Evolutionary conservation across 2,113 vertebrate genomes (phyloP).

Genomic region (Mastomys coucha): DNA sequence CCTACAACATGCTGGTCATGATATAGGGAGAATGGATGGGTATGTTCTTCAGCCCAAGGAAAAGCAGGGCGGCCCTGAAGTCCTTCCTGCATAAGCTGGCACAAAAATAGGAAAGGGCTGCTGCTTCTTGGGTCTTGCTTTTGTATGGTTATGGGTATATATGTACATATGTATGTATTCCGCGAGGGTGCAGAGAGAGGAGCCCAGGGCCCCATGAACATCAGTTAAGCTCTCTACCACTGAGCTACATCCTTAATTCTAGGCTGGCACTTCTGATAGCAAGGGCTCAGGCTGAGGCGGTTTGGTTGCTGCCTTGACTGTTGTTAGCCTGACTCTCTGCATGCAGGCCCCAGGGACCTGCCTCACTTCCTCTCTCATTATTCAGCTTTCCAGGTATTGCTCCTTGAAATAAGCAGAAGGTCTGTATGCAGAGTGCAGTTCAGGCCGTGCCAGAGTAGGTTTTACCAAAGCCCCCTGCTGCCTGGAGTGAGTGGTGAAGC

Average conservation of each 20-base stretch:
- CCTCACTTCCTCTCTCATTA: conserved; percentile 45
- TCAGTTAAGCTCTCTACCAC: neutral
- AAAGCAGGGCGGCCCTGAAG: neutral
- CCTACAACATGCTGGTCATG: neutral
- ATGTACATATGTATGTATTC: neutral
- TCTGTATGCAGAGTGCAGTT: neutral
- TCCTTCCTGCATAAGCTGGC: fast-evolving
- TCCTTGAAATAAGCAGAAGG: neutral
- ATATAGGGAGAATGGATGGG: neutral
- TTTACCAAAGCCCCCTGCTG: neutral
- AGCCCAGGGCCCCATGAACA: neutral
- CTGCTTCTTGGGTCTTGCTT: neutral
- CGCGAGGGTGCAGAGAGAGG: neutral
- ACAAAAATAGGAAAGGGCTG: neutral
- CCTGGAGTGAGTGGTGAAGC: neutral
- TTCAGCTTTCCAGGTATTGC: conserved; percentile 72
- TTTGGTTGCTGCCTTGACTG: conserved; percentile 30
- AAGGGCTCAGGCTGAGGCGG: neutral
- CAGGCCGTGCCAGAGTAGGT: neutral
- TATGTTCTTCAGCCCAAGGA: neutral
- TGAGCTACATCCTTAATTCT: neutral
- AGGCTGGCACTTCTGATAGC: neutral
- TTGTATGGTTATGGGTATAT: neutral
- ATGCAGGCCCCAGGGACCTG: conserved; percentile 4
- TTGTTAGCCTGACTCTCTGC: neutral